These are phyloP conservation scores for Cephus nigrinus DNA, from an alignment of 2,888 invertebrate species.

Conservation along the genomic window DNA sequence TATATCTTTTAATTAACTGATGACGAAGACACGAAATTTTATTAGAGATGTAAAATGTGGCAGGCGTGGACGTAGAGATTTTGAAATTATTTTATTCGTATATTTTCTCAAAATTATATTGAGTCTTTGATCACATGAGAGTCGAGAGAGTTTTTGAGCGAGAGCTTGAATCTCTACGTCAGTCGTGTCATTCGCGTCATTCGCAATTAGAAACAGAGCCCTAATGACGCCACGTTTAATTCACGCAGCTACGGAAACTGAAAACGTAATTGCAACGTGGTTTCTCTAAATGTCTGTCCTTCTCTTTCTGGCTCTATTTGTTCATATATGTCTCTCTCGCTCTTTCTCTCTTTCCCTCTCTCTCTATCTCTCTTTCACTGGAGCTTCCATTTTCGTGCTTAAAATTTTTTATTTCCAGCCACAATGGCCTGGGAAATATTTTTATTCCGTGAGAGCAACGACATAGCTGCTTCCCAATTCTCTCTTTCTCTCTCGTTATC, in stretches of 20 bases:
- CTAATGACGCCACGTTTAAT: not conserved
- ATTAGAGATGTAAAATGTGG: not conserved
- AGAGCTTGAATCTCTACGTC: slow-evolving; percentile 36
- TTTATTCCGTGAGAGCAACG: no score
- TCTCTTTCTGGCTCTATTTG: not conserved
- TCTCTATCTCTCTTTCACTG: no score
- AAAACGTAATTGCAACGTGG: not conserved
- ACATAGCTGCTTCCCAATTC: no score
- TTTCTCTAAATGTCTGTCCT: not conserved
- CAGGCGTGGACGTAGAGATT: not conserved
- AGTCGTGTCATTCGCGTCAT: slow-evolving; percentile 24
- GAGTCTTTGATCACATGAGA: not conserved
- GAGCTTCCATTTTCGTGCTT: no score
- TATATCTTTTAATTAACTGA: not conserved
- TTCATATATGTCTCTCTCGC: not conserved
- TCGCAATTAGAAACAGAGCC: not conserved
- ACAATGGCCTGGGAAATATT: no score
- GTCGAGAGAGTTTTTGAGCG: not conserved
- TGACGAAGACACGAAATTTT: not conserved
- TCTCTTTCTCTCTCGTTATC: no score
- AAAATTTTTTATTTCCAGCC: no score
- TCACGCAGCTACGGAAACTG: not conserved
- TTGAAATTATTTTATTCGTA: not conserved
- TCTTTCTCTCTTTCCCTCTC: no score
- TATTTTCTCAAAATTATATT: not conserved